Conservation (phyloP, 2,888 invertebrate species). For the Tuberolachnus salignus region DNA sequence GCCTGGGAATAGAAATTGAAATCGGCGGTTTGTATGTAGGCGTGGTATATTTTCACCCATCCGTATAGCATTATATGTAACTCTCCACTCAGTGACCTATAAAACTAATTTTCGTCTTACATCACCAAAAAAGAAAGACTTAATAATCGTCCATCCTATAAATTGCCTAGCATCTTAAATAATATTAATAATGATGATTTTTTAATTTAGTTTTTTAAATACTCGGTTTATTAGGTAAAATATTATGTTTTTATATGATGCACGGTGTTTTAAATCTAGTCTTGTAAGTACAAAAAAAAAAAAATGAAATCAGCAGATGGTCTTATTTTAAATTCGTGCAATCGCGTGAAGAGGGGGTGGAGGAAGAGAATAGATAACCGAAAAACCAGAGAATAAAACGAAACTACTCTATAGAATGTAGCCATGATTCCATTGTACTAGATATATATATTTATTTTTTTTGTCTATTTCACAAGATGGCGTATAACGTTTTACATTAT, state of each 20-base stretch:
- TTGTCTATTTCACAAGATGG: not conserved
- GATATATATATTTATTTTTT: no score
- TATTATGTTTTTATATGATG: no score
- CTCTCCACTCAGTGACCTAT: slow-evolving; percentile 44
- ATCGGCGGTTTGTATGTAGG: slow-evolving; percentile 30
- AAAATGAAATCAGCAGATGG: not conserved
- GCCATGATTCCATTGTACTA: not conserved
- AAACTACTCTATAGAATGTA: not conserved
- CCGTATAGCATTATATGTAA: slow-evolving; percentile 16
- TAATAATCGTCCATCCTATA: slow-evolving; percentile 26
- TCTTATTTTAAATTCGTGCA: not conserved
- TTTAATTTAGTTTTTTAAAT: no score
- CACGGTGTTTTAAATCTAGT: no score
- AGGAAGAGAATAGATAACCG: not conserved
- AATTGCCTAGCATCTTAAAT: not conserved
- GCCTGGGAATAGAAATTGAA: slow-evolving; percentile 44
- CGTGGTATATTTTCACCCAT: slow-evolving; percentile 30
- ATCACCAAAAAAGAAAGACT: slow-evolving; percentile 43
- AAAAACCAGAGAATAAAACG: not conserved
- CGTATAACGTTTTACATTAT: not conserved
- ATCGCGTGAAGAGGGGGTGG: not conserved
- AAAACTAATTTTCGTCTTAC: slow-evolving; percentile 40
- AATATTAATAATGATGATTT: not conserved
- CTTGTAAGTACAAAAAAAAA: no score
- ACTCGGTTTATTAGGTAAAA: no score